Evolutionary conservation across 2,888 invertebrate species (phyloP).

Genomic region (Anthrax anthrax): DNA sequence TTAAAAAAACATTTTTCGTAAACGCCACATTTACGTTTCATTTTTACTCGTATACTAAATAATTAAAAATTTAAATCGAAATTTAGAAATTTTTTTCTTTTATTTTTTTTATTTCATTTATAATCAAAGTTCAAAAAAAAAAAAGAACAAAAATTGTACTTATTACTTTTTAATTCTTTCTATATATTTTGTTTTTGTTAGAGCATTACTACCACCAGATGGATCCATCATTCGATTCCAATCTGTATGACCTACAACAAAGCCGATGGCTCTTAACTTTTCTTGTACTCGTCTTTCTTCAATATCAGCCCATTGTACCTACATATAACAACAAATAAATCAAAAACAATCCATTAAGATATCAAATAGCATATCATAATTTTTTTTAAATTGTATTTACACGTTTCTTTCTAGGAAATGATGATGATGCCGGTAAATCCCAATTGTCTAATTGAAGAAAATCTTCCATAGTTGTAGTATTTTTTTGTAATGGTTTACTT

Average conservation of each 20-base stretch:
- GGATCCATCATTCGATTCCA: constrained; percentile 94
- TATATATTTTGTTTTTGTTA: constrained; percentile 89
- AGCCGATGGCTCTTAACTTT: constrained; percentile 88
- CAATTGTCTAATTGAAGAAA: constrained; percentile 74
- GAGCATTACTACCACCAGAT: constrained; percentile 71
- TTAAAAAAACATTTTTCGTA: no score
- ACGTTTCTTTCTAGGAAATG: constrained; percentile 71
- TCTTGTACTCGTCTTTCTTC: constrained; percentile 85
- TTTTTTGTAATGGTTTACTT: constrained; percentile 50
- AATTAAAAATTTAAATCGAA: no score
- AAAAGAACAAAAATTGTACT: no score
- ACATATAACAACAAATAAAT: constrained; percentile 11
- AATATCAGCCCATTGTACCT: constrained; percentile 97
- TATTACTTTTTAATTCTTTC: constrained; percentile 40
- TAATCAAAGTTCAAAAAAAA: no score
- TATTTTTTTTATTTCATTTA: no score
- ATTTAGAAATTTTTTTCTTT: no score
- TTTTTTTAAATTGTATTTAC: constrained; percentile 47
- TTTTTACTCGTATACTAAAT: no score
- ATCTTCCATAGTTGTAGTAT: constrained; percentile 72
- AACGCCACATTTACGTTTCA: no score
- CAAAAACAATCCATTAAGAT: not conserved
- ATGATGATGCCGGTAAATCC: constrained; percentile 38
- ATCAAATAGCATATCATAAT: not conserved
- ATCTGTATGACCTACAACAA: constrained; percentile 93